Percentiles rank a stretch among this genome's conserved stretches.
Conservation (phyloP, 2,888 invertebrate species). For the Pyrgus malvae region DNA sequence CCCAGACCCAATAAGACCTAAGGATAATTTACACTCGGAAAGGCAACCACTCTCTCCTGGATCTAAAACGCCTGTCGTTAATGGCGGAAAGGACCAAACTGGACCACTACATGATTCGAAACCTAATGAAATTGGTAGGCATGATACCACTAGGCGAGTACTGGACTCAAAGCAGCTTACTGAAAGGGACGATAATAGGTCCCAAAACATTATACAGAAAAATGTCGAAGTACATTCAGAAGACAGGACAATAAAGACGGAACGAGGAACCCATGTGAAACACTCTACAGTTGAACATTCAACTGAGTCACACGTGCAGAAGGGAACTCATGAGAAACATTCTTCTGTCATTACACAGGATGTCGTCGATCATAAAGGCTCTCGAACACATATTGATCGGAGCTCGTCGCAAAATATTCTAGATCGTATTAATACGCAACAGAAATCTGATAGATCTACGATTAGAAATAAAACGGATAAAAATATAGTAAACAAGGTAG, state of each 20-base stretch:
- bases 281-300: slow-evolving; percentile 32
- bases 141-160: slow-evolving; percentile 14
- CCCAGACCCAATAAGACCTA: slow-evolving; percentile 63
- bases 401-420: slow-evolving; percentile 57
- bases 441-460: slow-evolving; percentile 46
- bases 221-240: slow-evolving; percentile 40
- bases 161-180: slow-evolving; percentile 62
- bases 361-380: slow-evolving; percentile 39
- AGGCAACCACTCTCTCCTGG: slow-evolving; percentile 21
- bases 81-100: slow-evolving; percentile 26
- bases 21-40: slow-evolving; percentile 79
- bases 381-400: slow-evolving; percentile 73
- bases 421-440: slow-evolving; percentile 42
- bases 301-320: slow-evolving; percentile 43
- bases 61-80: slow-evolving; percentile 31
- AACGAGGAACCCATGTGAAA: slow-evolving; percentile 40
- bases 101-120: slow-evolving; percentile 39
- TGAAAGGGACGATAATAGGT: slow-evolving; percentile 11
- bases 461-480: slow-evolving; percentile 50
- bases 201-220: slow-evolving; percentile 25
- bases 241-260: slow-evolving; percentile 44
- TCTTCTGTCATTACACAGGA: slow-evolving; percentile 44
- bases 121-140: slow-evolving; percentile 41
- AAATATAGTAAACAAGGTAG: slow-evolving; percentile 51
- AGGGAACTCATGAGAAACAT: slow-evolving; percentile 47